These are phyloP conservation scores for Rhodophaea formosa DNA, from an alignment of 2,888 invertebrate genomes.

Conservation along the genomic window DNA sequence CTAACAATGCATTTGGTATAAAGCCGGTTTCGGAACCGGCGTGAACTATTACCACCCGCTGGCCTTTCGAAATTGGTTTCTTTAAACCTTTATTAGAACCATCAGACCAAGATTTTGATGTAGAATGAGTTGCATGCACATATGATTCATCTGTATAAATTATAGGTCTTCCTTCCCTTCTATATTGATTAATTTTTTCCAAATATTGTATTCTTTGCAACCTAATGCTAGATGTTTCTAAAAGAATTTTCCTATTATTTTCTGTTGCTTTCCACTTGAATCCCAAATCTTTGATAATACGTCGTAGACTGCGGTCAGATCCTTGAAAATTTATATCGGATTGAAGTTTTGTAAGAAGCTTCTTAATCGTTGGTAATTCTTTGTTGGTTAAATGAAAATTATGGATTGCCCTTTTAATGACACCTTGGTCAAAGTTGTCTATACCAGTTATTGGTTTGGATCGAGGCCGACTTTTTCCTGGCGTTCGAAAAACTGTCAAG, in stretches of 20 bases:
- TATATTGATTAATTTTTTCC: background rate
- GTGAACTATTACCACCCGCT: background rate
- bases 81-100: background rate
- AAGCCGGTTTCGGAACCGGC: constrained; percentile 1
- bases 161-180: no score
- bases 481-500: constrained; percentile 23
- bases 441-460: constrained; percentile 29
- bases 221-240: background rate
- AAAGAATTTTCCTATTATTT: constrained; percentile 17
- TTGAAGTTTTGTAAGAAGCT: constrained; percentile 20
- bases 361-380: constrained; percentile 34
- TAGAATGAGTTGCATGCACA: no score
- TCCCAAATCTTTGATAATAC: constrained; percentile 15
- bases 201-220: background rate
- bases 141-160: no score
- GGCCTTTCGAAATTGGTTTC: constrained; percentile 1
- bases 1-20: no score
- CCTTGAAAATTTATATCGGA: constrained; percentile 15
- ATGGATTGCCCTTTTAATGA: constrained; percentile 39
- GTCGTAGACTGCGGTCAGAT: constrained; percentile 6
- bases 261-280: constrained; percentile 17
- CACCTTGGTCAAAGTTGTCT: constrained; percentile 36
- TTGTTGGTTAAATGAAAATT: constrained; percentile 38
- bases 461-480: background rate
- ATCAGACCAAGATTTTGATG: background rate